These are phyloP conservation scores for Metallyticus violacea DNA, from an alignment of 2,888 invertebrate genomes.

Conservation along the genomic window DNA sequence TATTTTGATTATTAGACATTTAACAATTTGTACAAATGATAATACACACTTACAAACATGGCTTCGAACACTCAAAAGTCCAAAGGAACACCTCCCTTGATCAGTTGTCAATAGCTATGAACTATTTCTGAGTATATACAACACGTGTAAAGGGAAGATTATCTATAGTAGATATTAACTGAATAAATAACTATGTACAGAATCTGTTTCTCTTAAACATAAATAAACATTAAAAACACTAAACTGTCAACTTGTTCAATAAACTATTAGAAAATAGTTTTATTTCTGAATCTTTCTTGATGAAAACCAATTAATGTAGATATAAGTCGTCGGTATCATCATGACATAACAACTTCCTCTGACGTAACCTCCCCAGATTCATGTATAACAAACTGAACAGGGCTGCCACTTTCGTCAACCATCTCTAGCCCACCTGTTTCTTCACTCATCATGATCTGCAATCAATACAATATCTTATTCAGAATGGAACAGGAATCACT, in stretches of 20 bases:
- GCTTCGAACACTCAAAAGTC: neutral
- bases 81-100: neutral
- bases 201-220: neutral
- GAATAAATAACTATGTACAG: neutral
- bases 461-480: too few species aligned
- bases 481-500: too few species aligned
- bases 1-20: slow-evolving; percentile 15
- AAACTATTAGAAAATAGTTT: neutral
- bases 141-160: too few species aligned
- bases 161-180: neutral
- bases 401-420: neutral
- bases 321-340: neutral
- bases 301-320: neutral
- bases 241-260: neutral
- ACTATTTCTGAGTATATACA: neutral
- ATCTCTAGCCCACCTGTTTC: slow-evolving; percentile 1
- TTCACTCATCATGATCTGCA: slow-evolving; percentile 1
- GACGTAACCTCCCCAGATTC: neutral
- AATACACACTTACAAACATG: neutral
- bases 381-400: slow-evolving; percentile 1
- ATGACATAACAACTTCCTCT: neutral
- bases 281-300: neutral
- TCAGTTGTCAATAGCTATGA: neutral
- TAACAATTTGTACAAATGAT: slow-evolving; percentile 2
- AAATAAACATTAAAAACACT: neutral